Evolutionary conservation across 2,113 vertebrate species (phyloP).

Genomic region (Grus americana): DNA sequence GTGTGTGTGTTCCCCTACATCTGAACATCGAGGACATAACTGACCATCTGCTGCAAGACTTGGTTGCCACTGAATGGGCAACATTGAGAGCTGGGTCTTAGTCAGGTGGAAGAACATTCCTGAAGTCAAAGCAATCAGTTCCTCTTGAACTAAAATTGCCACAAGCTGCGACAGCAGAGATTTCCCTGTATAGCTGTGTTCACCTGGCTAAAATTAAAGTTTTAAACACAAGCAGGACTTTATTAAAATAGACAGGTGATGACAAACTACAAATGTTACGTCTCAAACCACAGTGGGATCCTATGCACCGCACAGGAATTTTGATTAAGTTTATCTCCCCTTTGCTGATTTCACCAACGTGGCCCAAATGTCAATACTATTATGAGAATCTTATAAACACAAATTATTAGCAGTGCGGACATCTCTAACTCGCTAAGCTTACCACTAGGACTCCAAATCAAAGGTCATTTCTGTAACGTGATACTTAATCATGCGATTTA

Average conservation of each 20-base stretch:
- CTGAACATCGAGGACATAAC: not conserved
- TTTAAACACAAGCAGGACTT: constrained; percentile 5
- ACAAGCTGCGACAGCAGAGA: not conserved
- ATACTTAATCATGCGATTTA: not conserved
- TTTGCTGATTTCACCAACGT: not conserved
- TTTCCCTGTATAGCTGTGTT: not conserved
- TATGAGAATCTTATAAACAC: not conserved
- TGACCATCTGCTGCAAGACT: not conserved
- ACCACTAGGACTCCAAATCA: not conserved
- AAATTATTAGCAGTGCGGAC: not conserved
- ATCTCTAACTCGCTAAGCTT: not conserved
- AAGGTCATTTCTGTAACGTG: constrained; percentile 27
- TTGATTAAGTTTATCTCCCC: constrained; percentile 62
- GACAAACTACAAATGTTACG: constrained; percentile 64
- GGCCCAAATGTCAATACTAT: constrained; percentile 64
- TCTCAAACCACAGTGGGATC: not conserved
- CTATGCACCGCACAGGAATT: not conserved
- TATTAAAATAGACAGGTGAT: constrained; percentile 56
- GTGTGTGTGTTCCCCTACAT: too few relatives aligned
- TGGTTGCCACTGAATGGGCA: not conserved
- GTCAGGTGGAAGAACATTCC: not conserved
- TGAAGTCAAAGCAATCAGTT: not conserved
- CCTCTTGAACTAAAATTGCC: not conserved
- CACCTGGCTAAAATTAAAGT: constrained; percentile 12
- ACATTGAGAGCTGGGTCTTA: not conserved